Conservation (phyloP, 2,888 invertebrate genomes). For the Hypomecis atomaria region DNA sequence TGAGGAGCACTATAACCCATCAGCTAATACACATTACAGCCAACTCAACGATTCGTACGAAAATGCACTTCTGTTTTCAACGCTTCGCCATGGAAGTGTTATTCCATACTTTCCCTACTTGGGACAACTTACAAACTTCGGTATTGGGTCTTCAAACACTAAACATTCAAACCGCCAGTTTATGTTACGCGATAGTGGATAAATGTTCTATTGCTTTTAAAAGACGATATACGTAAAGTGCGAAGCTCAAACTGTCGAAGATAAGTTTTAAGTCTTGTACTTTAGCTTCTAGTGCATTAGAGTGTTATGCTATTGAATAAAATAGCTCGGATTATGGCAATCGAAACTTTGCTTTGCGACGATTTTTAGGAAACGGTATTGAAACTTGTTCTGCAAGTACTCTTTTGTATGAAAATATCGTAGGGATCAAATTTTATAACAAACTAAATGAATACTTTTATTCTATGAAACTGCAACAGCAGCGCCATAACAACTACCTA, state of each 20-base stretch:
- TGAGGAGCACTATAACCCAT: constrained; percentile 1
- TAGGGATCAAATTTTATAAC: no score
- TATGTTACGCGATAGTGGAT: constrained; percentile 45
- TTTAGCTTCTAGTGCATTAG: constrained; percentile 31
- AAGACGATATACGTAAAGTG: constrained; percentile 40
- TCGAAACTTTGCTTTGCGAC: constrained; percentile 1
- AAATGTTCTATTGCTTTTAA: constrained; percentile 49
- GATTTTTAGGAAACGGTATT: background rate
- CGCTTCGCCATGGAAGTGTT: constrained; percentile 33
- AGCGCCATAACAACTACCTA: no score
- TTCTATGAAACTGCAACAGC: no score
- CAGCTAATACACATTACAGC: background rate
- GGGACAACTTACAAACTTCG: constrained; percentile 57
- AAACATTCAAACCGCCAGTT: constrained; percentile 53
- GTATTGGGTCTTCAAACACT: constrained; percentile 46
- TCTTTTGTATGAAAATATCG: no score
- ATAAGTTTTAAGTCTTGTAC: constrained; percentile 36
- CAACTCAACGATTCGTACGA: constrained; percentile 15
- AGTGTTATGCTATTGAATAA: constrained; percentile 32
- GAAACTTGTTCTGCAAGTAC: background rate
- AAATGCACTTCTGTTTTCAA: constrained; percentile 20
- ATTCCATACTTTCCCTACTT: constrained; percentile 60
- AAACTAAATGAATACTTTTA: no score
- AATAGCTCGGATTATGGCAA: constrained; percentile 28
- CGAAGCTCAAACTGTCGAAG: constrained; percentile 35